phyloP scores from a whole-genome alignment of 1,140 invertebrate genomes.

The Orchestia grillus region DNA sequence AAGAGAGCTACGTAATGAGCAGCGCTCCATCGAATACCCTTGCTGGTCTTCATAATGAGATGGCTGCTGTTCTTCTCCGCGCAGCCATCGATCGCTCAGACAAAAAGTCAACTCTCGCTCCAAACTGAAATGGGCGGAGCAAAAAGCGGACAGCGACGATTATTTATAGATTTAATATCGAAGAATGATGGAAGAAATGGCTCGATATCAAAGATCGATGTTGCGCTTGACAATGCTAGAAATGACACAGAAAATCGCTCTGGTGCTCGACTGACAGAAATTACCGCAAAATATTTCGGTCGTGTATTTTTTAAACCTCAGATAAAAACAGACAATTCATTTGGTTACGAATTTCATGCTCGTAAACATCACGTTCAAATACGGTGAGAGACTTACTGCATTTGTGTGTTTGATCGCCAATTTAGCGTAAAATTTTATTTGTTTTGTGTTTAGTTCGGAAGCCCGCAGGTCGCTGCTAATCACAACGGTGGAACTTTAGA shows the following conservation, averaged over 20 bases:
- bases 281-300: neutral
- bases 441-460: too few relatives aligned
- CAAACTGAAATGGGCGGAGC: neutral
- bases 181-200: neutral
- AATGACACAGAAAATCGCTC: neutral
- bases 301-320: too few relatives aligned
- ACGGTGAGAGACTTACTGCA: too few relatives aligned
- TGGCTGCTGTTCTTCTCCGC: neutral
- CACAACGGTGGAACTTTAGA: too few relatives aligned
- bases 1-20: slow-evolving; percentile 7
- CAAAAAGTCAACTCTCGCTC: neutral
- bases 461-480: too few relatives aligned
- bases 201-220: neutral
- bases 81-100: neutral
- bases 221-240: neutral
- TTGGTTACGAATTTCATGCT: too few relatives aligned
- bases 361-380: too few relatives aligned
- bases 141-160: neutral
- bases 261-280: neutral
- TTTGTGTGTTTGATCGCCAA: too few relatives aligned
- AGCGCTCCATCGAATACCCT: neutral
- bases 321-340: too few relatives aligned
- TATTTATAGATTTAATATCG: slow-evolving; percentile 3
- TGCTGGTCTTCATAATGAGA: neutral
- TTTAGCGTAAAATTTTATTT: too few relatives aligned